Base-by-base conservation (phyloP, 2,113 vertebrate species). In the Suricata suricatta region DNA sequence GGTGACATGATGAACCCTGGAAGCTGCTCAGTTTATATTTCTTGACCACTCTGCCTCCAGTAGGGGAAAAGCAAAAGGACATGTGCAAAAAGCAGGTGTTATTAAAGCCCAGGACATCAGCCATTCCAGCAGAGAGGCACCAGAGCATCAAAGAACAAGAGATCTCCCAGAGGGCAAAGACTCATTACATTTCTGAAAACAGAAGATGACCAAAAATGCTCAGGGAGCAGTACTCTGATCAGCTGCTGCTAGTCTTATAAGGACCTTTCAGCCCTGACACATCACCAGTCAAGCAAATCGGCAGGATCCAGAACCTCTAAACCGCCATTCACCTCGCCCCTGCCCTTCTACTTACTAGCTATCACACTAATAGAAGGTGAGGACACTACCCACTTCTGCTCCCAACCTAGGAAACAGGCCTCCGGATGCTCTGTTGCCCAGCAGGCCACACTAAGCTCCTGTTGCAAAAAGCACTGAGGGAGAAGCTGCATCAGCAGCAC, bases 21-120 rank as follows among this genome's bases (percentile, higher is more conserved):
- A 94, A 89, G 31, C 76, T 80, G 16, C 27, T 87, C 50, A 29
- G 31, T 90, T 77, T 89, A 29, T 69, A 90, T 95, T 93, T 93
- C 95, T 93, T 82, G 19, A 66, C 60, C 81, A 38, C 12, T 54
- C 79, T 77, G 71, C 19, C 50, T 96, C 44, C 10, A 21, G 13
- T 27, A 72, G 35, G 35, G 11, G 3, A 47, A 93, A 97, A 69
- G 76, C 88, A 54, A 88, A 90, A 60, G 57, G 50, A 89, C 13
- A 66, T 16, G 9, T n/a, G 11, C 50, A 47, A 60, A 90, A 95
- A 86, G 7, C 23, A 76, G 57, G 12, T 57, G 13, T 84, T 54
- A 57, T 31, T 31, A 63, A 96, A 97, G 69, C 41, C 71, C 52
- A 19, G 60, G 35, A 93, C 16, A n/a, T 63, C 54, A 47, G 19